Conservation (phyloP, 2,797 vertebrate species). For the Bufotes viridis region DNA sequence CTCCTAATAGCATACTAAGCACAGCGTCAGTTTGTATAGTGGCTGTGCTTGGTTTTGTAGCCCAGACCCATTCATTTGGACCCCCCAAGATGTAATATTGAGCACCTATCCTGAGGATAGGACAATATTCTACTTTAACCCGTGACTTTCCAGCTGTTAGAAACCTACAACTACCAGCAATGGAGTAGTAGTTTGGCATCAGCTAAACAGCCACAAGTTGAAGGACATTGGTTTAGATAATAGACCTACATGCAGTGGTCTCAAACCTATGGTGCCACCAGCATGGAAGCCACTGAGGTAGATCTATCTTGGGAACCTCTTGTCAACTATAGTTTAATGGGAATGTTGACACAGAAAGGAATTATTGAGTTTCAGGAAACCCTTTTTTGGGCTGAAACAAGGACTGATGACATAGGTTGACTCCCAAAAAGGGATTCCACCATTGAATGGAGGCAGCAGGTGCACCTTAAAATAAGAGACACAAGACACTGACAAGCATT, state of each 20-base stretch:
- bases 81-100: too few relatives aligned
- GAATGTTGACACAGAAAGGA: background rate
- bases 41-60: too few relatives aligned
- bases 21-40: too few relatives aligned
- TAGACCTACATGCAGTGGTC: background rate
- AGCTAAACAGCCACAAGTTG: background rate
- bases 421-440: background rate
- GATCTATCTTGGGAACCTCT: background rate
- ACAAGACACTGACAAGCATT: conserved; percentile 29
- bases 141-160: background rate
- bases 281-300: background rate
- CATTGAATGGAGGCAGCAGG: background rate
- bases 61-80: too few relatives aligned
- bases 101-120: too few relatives aligned
- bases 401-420: background rate
- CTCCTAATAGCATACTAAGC: too few relatives aligned
- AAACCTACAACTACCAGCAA: background rate
- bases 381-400: background rate
- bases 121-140: background rate
- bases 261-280: background rate
- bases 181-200: background rate
- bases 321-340: background rate
- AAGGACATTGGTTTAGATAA: background rate
- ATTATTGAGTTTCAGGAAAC: background rate
- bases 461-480: background rate